These are phyloP conservation scores for Acanthosepion esculentum DNA, from an alignment of 2,888 invertebrate species.

Conservation along the genomic window DNA sequence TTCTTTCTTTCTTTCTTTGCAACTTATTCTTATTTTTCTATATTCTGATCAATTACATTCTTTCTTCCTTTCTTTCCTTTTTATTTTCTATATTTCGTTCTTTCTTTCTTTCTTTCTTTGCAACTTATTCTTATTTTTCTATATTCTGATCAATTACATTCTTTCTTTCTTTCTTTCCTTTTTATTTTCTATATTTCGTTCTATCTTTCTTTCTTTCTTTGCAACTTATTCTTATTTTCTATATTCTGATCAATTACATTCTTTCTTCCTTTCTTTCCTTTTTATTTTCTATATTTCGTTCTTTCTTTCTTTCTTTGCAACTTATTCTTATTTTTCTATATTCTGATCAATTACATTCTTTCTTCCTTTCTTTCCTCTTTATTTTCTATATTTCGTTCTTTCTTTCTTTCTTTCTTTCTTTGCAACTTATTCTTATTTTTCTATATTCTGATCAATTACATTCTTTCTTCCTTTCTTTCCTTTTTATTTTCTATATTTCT, in stretches of 20 bases:
- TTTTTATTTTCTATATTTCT: too few relatives aligned
- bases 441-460: not conserved
- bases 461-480: not conserved
- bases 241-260: not conserved
- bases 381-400: not conserved
- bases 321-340: not conserved
- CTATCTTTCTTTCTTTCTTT: not conserved
- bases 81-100: too few relatives aligned
- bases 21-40: not conserved
- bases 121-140: not conserved
- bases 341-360: not conserved
- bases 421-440: not conserved
- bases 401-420: not conserved
- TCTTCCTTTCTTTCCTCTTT: not conserved
- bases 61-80: not conserved
- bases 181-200: not conserved
- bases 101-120: not conserved
- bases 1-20: not conserved
- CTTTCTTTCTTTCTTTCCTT: not conserved
- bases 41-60: not conserved
- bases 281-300: too few relatives aligned
- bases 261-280: not conserved
- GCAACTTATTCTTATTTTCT: not conserved
- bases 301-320: not conserved
- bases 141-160: not conserved